A percentile compares a stretch with the other conserved stretches of the same genome.
These are phyloP conservation scores for Amphipyra berbera DNA, from an alignment of 2,888 invertebrate genomes.

Conservation along the genomic window DNA sequence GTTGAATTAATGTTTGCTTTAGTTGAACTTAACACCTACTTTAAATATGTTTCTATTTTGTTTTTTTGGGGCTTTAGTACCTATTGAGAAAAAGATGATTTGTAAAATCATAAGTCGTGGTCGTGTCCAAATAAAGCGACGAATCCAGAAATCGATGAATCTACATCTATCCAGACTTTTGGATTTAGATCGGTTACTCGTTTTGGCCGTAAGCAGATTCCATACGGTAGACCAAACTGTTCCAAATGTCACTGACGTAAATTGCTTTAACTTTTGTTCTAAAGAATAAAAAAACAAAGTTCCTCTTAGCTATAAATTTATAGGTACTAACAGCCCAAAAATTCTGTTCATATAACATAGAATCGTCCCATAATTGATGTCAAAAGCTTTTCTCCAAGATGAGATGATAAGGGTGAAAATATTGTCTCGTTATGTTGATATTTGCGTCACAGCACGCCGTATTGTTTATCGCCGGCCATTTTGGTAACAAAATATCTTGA, in stretches of 20 bases:
- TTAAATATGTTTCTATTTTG: not conserved
- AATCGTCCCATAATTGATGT: conserved; percentile 2
- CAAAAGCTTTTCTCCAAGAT: conserved; percentile 10
- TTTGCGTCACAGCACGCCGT: conserved; percentile 33
- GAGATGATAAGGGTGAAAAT: conserved; percentile 14
- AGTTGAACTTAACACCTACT: not conserved
- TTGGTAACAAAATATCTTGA: conserved; percentile 64
- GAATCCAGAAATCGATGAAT: not conserved
- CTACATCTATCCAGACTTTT: no score
- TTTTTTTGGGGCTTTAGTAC: not conserved
- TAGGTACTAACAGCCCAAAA: no score
- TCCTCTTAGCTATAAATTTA: no score
- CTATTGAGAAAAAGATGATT: not conserved
- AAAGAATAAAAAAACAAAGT: no score
- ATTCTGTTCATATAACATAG: not conserved
- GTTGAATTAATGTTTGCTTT: not conserved
- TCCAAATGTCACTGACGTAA: no score
- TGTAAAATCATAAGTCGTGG: not conserved
- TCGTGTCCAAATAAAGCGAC: not conserved
- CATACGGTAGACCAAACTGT: no score
- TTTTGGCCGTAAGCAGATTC: no score
- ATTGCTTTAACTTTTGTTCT: no score
- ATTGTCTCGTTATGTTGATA: conserved; percentile 17
- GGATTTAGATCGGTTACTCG: no score
- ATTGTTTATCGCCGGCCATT: conserved; percentile 53